Conservation (phyloP, 2,797 vertebrate genomes). For the Lagorchestes hirsutus region DNA sequence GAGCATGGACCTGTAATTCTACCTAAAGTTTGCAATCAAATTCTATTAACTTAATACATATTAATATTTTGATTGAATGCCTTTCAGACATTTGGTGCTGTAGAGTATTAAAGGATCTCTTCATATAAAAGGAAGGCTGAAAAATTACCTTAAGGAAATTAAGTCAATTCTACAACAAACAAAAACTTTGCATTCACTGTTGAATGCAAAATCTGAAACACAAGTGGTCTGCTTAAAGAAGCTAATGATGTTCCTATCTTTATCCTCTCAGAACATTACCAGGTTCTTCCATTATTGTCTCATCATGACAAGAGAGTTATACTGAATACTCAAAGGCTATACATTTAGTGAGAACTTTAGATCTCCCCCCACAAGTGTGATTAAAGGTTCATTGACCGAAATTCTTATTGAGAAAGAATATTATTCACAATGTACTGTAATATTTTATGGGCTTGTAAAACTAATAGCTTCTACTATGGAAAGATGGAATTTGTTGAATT, state of each 20-base stretch:
- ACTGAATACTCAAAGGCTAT: not conserved
- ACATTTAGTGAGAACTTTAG: too few species aligned
- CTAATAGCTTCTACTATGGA: not conserved
- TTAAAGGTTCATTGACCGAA: not conserved
- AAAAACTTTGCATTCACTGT: not conserved
- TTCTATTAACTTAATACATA: conserved; percentile 14
- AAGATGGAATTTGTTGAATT: not conserved
- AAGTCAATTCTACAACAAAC: not conserved
- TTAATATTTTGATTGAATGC: not conserved
- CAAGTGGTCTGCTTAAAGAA: not conserved
- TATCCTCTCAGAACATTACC: not conserved
- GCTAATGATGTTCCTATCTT: not conserved
- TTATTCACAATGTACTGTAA: not conserved
- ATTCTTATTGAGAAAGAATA: not conserved
- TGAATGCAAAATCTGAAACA: not conserved
- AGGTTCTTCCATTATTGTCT: not conserved
- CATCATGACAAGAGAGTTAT: not conserved
- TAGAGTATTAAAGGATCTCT: not conserved
- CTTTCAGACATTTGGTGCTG: not conserved
- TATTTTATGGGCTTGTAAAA: not conserved
- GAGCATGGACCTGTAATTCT: not conserved
- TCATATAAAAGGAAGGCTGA: not conserved
- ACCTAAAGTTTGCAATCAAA: conserved; percentile 16
- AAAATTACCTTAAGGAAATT: not conserved
- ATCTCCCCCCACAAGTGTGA: too few species aligned